Evolutionary conservation across 2,113 vertebrate genomes (phyloP).

Genomic region (human): GRCh38 chr2:55025001-55025500

Average conservation of each 20-base stretch:
- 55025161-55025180: conserved; percentile 80
- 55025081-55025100: conserved; percentile 89
- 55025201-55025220: conserved; percentile 79
- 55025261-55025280: conserved; percentile 78
- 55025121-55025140: conserved; percentile 80
- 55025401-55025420: conserved; percentile 56
- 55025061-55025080: conserved; percentile 73
- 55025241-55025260: conserved; percentile 57
- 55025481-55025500: conserved; percentile 84
- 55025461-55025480: conserved; percentile 76
- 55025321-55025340: conserved; percentile 78
- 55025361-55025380: conserved; percentile 71
- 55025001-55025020: neutral
- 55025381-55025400: conserved; percentile 59
- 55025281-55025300: conserved; percentile 76
- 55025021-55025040: conserved; percentile 20
- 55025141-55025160: conserved; percentile 80
- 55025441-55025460: conserved; percentile 64
- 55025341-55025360: conserved; percentile 82
- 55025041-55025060: conserved; percentile 67
- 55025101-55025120: conserved; percentile 85
- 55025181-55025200: conserved; percentile 80
- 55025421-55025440: conserved; percentile 66
- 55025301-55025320: conserved; percentile 75
- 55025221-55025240: conserved; percentile 75